Conservation (phyloP, 2,797 vertebrate genomes). For the Lepus oiostolus region DNA sequence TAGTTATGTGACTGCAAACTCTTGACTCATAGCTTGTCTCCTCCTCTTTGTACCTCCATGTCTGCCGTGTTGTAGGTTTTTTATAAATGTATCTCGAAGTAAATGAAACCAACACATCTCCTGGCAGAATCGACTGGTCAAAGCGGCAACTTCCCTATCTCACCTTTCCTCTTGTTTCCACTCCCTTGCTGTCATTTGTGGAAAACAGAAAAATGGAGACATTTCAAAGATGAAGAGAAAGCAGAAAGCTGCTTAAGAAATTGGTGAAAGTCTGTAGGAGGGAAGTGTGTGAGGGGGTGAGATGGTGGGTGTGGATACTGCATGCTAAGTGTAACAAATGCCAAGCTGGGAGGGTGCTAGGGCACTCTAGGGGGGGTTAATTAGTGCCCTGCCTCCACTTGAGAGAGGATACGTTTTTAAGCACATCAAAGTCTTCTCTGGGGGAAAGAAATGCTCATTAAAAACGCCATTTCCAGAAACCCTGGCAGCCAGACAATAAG, state of each 20-base stretch:
- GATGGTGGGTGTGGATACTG: conserved; percentile 15
- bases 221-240: conserved; percentile 16
- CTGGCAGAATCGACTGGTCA: not conserved
- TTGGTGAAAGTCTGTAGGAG: conserved; percentile 50
- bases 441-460: conserved; percentile 62
- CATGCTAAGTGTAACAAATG: conserved; percentile 37
- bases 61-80: not conserved
- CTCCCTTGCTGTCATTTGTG: not conserved
- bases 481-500: conserved; percentile 67
- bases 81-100: not conserved
- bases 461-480: conserved; percentile 69
- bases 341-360: conserved; percentile 33
- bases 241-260: conserved; percentile 39
- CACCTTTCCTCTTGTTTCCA: not conserved
- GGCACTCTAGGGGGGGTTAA: conserved; percentile 56
- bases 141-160: not conserved
- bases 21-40: not conserved
- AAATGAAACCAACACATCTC: not conserved
- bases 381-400: conserved; percentile 65
- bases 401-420: conserved; percentile 69
- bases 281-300: conserved; percentile 19
- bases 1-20: not conserved
- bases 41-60: not conserved
- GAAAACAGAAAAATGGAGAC: conserved; percentile 37
- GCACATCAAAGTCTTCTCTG: conserved; percentile 76